Conservation (phyloP, 1,140 invertebrate genomes). For the Myzus persicae region DNA sequence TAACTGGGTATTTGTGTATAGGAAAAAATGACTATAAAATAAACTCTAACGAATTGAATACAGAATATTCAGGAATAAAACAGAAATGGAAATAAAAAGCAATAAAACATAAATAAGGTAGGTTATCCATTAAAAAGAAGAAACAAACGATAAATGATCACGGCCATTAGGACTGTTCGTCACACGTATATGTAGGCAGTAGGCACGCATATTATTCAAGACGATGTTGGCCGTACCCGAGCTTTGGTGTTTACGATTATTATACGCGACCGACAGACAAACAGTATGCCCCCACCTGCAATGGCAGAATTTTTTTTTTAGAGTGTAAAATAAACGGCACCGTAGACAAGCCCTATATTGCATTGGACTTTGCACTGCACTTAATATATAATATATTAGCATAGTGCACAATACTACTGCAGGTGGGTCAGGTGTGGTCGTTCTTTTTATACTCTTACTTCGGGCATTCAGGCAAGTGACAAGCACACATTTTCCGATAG, state of each 20-base stretch:
- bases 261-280: neutral
- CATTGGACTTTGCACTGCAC: neutral
- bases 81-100: neutral
- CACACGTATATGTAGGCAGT: neutral
- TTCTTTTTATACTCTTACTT: neutral
- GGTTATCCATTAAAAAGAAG: neutral
- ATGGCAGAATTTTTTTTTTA: neutral
- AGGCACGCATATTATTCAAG: neutral
- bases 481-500: conserved; percentile 29
- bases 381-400: too few species aligned
- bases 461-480: neutral
- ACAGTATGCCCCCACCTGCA: neutral
- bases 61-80: neutral
- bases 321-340: neutral
- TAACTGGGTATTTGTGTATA: neutral
- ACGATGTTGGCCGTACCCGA: neutral
- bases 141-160: neutral
- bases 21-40: neutral
- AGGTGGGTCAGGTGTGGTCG: neutral
- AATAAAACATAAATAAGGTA: neutral
- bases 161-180: neutral
- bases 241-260: neutral
- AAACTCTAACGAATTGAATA: neutral
- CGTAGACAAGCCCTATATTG: neutral
- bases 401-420: neutral